These are phyloP conservation scores for Girardia tigrina DNA, from an alignment of 2,888 invertebrate species.

Conservation along the genomic window DNA sequence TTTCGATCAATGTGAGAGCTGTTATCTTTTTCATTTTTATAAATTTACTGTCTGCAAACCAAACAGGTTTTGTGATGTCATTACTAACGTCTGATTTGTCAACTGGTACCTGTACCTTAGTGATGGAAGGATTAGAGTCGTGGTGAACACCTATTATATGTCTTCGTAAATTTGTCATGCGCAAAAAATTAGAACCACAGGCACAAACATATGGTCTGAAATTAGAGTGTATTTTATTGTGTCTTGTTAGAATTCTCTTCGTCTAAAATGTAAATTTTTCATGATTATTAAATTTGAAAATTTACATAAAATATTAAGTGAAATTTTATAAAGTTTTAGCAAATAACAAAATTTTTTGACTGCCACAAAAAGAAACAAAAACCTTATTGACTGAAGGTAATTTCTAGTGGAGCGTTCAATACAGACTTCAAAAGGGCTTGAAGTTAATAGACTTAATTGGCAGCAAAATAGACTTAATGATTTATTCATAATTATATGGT, in stretches of 20 bases:
- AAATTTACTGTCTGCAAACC: background rate
- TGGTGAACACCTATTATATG: background rate
- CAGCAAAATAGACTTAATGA: no score
- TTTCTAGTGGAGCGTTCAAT: no score
- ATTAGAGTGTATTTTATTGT: background rate
- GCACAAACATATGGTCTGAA: constrained; percentile 11
- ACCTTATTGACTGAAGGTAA: no score
- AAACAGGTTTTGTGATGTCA: background rate
- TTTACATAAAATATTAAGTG: background rate
- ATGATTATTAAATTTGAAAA: background rate
- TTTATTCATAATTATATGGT: no score
- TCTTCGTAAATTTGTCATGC: background rate
- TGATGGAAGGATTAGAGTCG: constrained; percentile 1
- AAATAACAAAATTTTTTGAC: background rate
- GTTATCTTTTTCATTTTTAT: background rate
- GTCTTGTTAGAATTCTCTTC: background rate
- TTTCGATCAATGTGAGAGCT: background rate
- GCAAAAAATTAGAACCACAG: background rate
- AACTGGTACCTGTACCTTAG: background rate
- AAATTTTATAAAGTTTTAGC: background rate
- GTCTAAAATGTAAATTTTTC: background rate
- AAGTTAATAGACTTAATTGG: no score
- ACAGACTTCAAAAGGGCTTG: no score
- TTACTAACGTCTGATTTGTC: background rate
- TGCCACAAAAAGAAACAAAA: background rate